These are phyloP conservation scores for Chelonus formosanus DNA, from an alignment of 2,888 invertebrate genomes.

Conservation along the genomic window DNA sequence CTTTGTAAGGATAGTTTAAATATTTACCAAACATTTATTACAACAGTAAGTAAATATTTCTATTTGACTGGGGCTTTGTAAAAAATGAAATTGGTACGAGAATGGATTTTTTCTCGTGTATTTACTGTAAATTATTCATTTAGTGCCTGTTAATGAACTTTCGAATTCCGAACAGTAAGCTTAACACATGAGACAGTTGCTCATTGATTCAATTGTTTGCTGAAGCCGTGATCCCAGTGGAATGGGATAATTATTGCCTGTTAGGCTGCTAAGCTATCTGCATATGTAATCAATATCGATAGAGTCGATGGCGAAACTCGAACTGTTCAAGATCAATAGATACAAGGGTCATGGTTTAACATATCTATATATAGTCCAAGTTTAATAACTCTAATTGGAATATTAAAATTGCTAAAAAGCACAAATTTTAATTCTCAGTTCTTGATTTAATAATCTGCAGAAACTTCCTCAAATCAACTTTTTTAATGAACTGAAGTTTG, in stretches of 20 bases:
- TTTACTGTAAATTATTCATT: no score
- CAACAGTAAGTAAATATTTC: no score
- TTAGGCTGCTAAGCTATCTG: slow-evolving; percentile 54
- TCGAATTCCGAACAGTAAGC: slow-evolving; percentile 14
- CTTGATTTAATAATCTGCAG: not conserved
- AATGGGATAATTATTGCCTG: slow-evolving; percentile 56
- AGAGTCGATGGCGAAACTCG: slow-evolving; percentile 29
- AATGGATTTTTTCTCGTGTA: no score
- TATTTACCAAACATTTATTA: no score
- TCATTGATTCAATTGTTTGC: slow-evolving; percentile 55
- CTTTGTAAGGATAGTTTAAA: no score
- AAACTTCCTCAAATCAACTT: not conserved
- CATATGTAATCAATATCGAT: slow-evolving; percentile 54
- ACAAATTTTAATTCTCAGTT: not conserved
- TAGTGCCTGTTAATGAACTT: slow-evolving; percentile 12
- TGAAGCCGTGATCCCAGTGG: slow-evolving; percentile 44
- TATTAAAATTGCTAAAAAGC: slow-evolving; percentile 14
- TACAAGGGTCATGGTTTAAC: slow-evolving; percentile 9
- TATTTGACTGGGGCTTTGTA: no score
- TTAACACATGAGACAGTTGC: slow-evolving; percentile 29
- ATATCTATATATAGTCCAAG: not conserved
- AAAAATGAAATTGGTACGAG: no score
- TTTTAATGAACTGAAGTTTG: slow-evolving; percentile 1
- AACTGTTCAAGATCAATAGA: slow-evolving; percentile 19
- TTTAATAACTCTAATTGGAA: slow-evolving; percentile 21